Conservation (phyloP, 2,888 invertebrate genomes). For the Drosophila algonquin region DNA sequence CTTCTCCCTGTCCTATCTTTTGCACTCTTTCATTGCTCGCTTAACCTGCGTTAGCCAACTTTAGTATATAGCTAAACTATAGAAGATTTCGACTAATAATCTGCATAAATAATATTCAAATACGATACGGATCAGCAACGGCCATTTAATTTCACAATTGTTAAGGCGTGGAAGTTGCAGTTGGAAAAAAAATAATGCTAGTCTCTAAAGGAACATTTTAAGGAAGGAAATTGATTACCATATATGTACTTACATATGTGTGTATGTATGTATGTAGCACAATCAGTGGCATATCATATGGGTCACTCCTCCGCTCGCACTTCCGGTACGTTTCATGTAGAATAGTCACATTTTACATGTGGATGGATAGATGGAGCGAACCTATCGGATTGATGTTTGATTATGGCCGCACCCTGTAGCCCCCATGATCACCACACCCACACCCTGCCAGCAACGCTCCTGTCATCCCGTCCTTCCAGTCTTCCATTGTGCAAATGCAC, state of each 20-base stretch:
- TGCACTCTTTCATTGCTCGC: no score
- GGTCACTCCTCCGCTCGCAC: not conserved
- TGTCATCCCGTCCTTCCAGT: not conserved
- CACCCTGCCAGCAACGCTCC: not conserved
- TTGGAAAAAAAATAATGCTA: no score
- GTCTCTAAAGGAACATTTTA: no score
- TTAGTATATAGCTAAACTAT: no score
- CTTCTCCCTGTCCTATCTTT: not conserved
- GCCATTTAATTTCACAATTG: no score
- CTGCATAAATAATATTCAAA: no score
- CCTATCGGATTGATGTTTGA: constrained; percentile 36
- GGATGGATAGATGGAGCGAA: not conserved
- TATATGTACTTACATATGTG: not conserved
- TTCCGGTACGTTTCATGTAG: not conserved
- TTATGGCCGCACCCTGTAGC: constrained; percentile 34
- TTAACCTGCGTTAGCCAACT: no score
- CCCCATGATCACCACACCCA: not conserved
- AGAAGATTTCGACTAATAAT: no score
- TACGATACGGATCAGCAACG: no score
- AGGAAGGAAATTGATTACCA: not conserved
- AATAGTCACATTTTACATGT: not conserved
- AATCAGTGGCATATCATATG: not conserved
- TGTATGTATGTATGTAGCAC: not conserved
- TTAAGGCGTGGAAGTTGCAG: no score
- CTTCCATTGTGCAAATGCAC: constrained; percentile 64